Evolutionary conservation across 2,113 vertebrate species (phyloP).

Genomic region (Elanoides forficatus): DNA sequence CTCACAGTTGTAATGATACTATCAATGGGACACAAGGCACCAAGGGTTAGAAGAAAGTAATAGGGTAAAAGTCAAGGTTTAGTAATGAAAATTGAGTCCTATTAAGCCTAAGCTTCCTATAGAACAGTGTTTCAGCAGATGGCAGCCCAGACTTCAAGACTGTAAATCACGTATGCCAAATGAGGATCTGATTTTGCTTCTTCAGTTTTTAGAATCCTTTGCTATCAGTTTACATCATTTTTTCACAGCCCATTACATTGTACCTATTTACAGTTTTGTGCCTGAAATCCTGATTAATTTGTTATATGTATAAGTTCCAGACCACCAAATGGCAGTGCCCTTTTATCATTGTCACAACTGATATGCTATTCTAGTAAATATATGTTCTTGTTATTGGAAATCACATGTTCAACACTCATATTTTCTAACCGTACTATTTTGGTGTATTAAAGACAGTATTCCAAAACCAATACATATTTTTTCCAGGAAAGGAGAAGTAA

Average conservation of each 20-base stretch:
- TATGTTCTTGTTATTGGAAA: neutral
- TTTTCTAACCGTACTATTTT: neutral
- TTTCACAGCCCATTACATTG: neutral
- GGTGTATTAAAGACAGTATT: neutral
- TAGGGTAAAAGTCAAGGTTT: neutral
- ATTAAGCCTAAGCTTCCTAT: neutral
- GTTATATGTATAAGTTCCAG: neutral
- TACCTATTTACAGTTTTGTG: neutral
- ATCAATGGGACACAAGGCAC: rapidly evolving
- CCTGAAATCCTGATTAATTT: neutral
- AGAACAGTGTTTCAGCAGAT: neutral
- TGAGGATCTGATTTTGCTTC: neutral
- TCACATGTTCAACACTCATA: neutral
- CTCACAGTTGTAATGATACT: neutral
- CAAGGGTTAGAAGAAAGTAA: neutral
- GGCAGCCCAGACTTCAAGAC: neutral
- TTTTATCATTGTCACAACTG: neutral
- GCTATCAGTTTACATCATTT: neutral
- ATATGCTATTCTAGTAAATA: neutral
- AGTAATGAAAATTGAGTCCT: neutral
- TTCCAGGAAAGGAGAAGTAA: neutral
- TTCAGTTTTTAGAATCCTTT: neutral
- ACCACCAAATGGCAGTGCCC: neutral
- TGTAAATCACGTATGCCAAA: neutral
- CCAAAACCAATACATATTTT: neutral